Percentiles rank a stretch among this genome's conserved stretches.
phyloP scores from a whole-genome alignment of 1,140 invertebrate genomes.

The Diuraphis noxia region DNA sequence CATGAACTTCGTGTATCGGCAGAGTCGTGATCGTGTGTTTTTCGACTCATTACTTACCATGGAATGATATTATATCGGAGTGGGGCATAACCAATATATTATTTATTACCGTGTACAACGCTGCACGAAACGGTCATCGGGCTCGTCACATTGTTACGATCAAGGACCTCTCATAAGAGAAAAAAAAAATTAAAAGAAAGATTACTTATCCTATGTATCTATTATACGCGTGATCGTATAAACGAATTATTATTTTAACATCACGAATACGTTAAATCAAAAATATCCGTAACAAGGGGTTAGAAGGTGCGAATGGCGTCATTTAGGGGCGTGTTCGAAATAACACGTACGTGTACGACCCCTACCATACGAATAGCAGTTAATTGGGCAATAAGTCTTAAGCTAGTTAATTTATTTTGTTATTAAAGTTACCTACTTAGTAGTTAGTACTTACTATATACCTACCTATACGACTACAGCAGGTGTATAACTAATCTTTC shows the following conservation, averaged over 20 bases:
- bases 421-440: conserved; percentile 29
- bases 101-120: conserved; percentile 30
- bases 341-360: background rate
- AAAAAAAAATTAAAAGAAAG: background rate
- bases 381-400: conserved; percentile 11
- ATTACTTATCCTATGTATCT: background rate
- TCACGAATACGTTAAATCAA: conserved; percentile 30
- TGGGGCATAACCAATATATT: conserved; percentile 44
- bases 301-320: conserved; percentile 33
- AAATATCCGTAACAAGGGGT: conserved; percentile 38
- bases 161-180: conserved; percentile 11
- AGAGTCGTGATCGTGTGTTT: conserved; percentile 51
- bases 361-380: background rate
- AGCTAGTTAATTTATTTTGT: conserved; percentile 10
- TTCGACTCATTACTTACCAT: conserved; percentile 44
- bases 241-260: conserved; percentile 24
- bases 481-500: background rate
- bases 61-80: background rate
- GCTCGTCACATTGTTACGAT: conserved; percentile 46
- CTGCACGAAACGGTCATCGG: conserved; percentile 47
- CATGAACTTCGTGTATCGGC: conserved; percentile 50
- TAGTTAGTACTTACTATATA: too few relatives aligned
- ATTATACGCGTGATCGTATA: conserved; percentile 13
- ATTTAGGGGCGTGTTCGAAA: conserved; percentile 15
- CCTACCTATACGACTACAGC: background rate